Conservation (phyloP, 2,888 invertebrate genomes). For the Phoronis australis region DNA sequence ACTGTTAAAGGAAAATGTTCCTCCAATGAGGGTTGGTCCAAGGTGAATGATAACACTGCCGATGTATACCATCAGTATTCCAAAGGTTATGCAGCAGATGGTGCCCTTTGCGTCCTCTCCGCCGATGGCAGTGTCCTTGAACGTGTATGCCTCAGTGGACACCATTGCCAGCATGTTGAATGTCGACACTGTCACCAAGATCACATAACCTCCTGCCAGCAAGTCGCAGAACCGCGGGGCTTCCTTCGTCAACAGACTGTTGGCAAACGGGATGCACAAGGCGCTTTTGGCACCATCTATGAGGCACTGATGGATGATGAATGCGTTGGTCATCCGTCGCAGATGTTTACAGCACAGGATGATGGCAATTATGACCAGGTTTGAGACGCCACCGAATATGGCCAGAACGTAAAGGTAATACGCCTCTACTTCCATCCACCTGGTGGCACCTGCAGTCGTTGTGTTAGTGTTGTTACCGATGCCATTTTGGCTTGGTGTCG, state of each 20-base stretch:
- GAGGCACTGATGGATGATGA: conserved; percentile 48
- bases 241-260: conserved; percentile 37
- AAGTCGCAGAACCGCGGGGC: conserved; percentile 41
- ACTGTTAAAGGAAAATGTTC: conserved; percentile 49
- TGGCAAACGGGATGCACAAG: conserved; percentile 50
- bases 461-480: too few relatives aligned
- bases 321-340: conserved; percentile 48
- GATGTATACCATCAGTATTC: conserved; percentile 48
- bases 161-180: conserved; percentile 53
- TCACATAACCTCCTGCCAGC: conserved; percentile 47
- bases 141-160: conserved; percentile 50
- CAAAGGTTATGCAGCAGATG: conserved; percentile 48
- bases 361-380: conserved; percentile 38
- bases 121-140: conserved; percentile 41
- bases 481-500: too few relatives aligned
- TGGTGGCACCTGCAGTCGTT: not conserved
- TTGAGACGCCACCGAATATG: conserved; percentile 41
- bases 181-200: conserved; percentile 48
- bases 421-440: conserved; percentile 25
- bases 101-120: conserved; percentile 43
- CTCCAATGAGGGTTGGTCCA: conserved; percentile 52
- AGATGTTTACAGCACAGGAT: conserved; percentile 35
- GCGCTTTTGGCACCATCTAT: conserved; percentile 46
- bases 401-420: conserved; percentile 46
- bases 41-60: conserved; percentile 50